Conservation (phyloP, 2,113 vertebrate genomes). For the Lycaon pictus region DNA sequence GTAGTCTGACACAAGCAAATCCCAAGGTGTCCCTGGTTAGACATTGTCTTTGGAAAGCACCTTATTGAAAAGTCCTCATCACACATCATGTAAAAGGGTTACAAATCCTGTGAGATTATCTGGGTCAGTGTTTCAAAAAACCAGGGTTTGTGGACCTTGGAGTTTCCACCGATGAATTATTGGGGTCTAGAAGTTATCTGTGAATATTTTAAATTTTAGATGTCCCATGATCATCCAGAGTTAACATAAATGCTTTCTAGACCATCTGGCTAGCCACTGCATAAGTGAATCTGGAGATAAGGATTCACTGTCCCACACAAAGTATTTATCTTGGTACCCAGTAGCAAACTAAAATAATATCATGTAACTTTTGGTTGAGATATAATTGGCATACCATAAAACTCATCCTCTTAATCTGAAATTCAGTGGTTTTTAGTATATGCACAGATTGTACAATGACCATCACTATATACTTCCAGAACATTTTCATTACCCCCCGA, state of each 20-base stretch:
- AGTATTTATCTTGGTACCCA: neutral
- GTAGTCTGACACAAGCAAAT: neutral
- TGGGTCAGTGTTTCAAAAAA: neutral
- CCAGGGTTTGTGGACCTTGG: neutral
- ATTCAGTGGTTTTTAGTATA: neutral
- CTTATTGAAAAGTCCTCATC: neutral
- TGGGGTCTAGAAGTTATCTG: neutral
- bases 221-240: neutral
- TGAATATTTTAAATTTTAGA: constrained; percentile 10
- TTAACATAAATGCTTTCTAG: neutral
- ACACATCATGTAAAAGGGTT: neutral
- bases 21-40: neutral
- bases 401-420: neutral
- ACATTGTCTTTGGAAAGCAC: constrained; percentile 33
- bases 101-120: neutral
- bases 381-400: constrained; percentile 25
- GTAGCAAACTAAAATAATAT: constrained; percentile 40
- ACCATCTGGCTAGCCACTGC: neutral
- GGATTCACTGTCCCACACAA: neutral
- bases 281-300: neutral
- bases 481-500: neutral
- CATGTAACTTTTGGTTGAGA: neutral
- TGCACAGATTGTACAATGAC: neutral
- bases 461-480: neutral
- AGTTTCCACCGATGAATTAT: neutral